phyloP scores from a whole-genome alignment of 2,888 invertebrate species.

The Volucella bombylans region DNA sequence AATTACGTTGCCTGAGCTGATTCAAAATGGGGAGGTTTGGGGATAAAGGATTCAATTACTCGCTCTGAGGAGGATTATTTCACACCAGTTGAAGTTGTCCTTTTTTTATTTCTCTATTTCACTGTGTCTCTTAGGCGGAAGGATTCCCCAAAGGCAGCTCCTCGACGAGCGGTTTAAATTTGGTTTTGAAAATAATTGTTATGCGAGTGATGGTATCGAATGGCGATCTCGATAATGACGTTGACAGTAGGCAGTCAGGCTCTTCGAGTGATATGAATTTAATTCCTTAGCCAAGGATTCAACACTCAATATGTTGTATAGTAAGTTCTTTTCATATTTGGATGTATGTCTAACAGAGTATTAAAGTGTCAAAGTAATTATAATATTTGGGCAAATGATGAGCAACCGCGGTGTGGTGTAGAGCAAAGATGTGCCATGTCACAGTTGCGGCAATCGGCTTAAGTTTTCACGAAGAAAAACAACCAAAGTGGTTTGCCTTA shows the following conservation, averaged over 20 bases:
- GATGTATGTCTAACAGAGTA: constrained; percentile 19
- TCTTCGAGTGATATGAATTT: constrained; percentile 11
- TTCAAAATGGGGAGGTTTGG: background rate
- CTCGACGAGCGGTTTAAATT: constrained; percentile 20
- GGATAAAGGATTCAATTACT: constrained; percentile 62
- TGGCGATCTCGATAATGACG: background rate
- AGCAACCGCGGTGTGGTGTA: constrained; percentile 1
- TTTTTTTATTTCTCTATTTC: constrained; percentile 33
- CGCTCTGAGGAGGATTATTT: constrained; percentile 39
- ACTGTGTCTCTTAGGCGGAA: background rate
- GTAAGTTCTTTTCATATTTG: background rate
- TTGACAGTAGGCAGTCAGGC: background rate
- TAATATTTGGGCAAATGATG: constrained; percentile 1
- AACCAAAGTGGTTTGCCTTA: background rate
- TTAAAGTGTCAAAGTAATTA: constrained; percentile 57
- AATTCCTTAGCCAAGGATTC: constrained; percentile 10
- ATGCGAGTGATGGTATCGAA: background rate
- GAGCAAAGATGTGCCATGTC: constrained; percentile 42
- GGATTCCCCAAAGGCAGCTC: constrained; percentile 17
- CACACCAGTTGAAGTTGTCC: constrained; percentile 49
- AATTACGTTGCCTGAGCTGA: constrained; percentile 21
- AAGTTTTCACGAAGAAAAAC: constrained; percentile 19
- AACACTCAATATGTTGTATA: background rate
- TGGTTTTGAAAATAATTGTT: constrained; percentile 41
- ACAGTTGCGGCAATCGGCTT: constrained; percentile 60